Evolutionary conservation across 2,888 invertebrate species (phyloP), one percentile per base, ranked within the genome.

Genomic region (Pollenia angustigena): DNA sequence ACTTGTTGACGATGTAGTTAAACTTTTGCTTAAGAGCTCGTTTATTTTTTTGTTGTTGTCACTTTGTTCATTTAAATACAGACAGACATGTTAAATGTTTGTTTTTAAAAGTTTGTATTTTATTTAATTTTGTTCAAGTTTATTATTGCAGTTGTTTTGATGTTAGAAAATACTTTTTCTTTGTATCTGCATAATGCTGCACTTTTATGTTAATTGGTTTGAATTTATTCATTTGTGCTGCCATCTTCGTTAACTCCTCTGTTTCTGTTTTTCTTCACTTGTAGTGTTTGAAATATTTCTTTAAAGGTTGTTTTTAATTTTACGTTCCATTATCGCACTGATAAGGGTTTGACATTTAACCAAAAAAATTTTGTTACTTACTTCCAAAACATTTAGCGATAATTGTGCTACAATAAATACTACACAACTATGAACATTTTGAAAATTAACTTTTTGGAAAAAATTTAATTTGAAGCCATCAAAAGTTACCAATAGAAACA

Each of bases 1-100:
- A 54, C 12, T 44, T 72, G 23, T 23, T 58, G 56, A 72, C 54
- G 58, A n/a, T 44, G 12, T 23, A 44, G 23, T 46, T 56, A 44
- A 72, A 46, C 23, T 44, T 72, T 56, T 44, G 18, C 32, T 42
- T 14, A 42, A 52, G 42, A 69, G 42, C 16, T 40, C 4, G 8
- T 16, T 11, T 32, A 40, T 16, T 16, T 42, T 32, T 32, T 48
- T 9, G n/a, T 64, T 69, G 0, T 32, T 32, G 32, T 32, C 40
- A 42, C 11, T 52, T 52, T 62, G 42, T 11, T 62, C 44, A n/a
- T 62, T 62, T 44, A 62, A 62, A 56, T 12, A 9, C 11, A 56
- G 56, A 56, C 18, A 10, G 56, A 56, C 18, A 10, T 23, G 12
- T 18, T 56, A 56, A 18, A 56, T 23, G 23, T 16, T 23, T 56